A percentile compares a stretch with the other conserved stretches of the same genome.
Evolutionary conservation across 2,113 vertebrate species (phyloP).

Genomic region (Stegastes partitus): DNA sequence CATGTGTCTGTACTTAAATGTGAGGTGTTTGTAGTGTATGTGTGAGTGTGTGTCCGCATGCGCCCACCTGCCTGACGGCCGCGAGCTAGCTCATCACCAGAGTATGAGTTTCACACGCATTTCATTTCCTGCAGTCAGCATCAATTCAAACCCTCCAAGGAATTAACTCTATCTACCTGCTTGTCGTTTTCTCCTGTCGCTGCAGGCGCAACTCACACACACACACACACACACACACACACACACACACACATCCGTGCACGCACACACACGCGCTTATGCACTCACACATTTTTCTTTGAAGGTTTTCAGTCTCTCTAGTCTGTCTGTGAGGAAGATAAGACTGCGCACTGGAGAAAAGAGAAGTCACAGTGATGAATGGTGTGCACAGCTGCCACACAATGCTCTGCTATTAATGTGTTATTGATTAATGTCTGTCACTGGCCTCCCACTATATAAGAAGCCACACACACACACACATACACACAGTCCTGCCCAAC

Average conservation of each 20-base stretch:
- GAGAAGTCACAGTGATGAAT: conserved; percentile 76
- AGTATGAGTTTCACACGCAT: conserved; percentile 63
- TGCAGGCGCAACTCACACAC: conserved; percentile 34
- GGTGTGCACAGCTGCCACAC: conserved; percentile 54
- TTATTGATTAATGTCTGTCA: conserved; percentile 77
- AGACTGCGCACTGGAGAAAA: conserved; percentile 48
- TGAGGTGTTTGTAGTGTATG: conserved; percentile 10
- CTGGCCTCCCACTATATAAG: conserved; percentile 42
- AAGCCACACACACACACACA: conserved; percentile 20
- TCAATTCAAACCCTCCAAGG: conserved; percentile 70
- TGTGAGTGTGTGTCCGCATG: background rate
- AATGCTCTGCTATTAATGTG: conserved; percentile 65
- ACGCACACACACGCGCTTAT: conserved; percentile 1
- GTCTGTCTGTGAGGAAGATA: conserved; percentile 61
- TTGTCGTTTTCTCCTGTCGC: conserved; percentile 63
- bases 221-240: conserved; percentile 12
- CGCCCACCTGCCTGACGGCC: conserved; percentile 21
- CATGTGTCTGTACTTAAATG: background rate
- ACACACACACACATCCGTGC: background rate
- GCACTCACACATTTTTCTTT: conserved; percentile 38
- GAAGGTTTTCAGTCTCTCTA: conserved; percentile 54
- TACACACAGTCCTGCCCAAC: conserved; percentile 8
- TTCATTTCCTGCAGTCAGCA: conserved; percentile 77
- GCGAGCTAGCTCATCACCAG: conserved; percentile 50
- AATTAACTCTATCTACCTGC: conserved; percentile 77